Conservation (phyloP, 2,113 vertebrate species). For the Taxidea taxus region DNA sequence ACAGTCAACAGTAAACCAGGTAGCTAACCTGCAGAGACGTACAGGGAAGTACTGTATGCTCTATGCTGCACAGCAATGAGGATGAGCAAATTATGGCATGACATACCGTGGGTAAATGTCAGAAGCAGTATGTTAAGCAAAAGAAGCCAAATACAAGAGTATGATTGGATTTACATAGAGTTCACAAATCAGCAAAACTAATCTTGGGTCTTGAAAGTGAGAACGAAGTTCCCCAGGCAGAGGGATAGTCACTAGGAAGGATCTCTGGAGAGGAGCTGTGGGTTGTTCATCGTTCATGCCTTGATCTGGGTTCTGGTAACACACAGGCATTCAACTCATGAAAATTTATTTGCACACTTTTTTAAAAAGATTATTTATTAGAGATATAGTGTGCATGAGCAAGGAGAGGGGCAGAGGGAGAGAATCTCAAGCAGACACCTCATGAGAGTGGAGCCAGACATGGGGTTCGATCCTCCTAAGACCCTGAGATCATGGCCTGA, state of each 20-base stretch:
- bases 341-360: not conserved
- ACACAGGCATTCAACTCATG: not conserved
- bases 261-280: too few relatives aligned
- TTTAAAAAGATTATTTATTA: not conserved
- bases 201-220: not conserved
- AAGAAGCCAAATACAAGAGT: not conserved
- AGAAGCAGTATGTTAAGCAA: not conserved
- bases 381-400: too few relatives aligned
- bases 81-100: not conserved
- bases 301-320: not conserved
- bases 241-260: not conserved
- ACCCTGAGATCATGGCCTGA: not conserved
- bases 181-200: not conserved
- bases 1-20: not conserved
- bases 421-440: not conserved
- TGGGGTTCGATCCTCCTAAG: not conserved
- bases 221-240: not conserved
- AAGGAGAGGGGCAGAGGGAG: not conserved
- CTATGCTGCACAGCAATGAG: not conserved
- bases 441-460: not conserved
- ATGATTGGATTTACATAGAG: not conserved
- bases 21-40: not conserved
- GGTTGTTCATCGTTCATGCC: not conserved
- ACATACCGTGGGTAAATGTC: not conserved
- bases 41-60: too few relatives aligned